Base-by-base conservation (phyloP, 2,113 vertebrate species). In the Ictidomys tridecemlineatus region DNA sequence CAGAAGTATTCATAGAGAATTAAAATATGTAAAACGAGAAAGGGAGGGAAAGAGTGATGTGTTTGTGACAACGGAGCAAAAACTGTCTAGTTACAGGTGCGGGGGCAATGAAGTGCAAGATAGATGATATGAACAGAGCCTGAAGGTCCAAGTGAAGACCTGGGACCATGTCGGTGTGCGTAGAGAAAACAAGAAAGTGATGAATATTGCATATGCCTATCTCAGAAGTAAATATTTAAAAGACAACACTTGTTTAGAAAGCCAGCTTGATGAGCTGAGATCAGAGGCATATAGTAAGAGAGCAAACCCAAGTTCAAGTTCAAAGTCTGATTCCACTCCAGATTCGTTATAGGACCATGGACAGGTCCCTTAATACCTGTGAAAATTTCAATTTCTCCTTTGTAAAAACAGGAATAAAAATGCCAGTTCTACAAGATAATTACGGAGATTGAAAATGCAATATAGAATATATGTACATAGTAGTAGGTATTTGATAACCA, bases 171-270 rank as follows among this genome's bases (percentile, higher is more conserved):
- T 37, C 48, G 32, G 16, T 74, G 56, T 87, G 56, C 63, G 58
- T 20, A 37, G 42, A 30, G 82, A 28, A 4, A 22, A 51, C 53
- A 80, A 70, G 82, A 56, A 32, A 32, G 39, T 30, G 34, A 93
- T 53, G 61, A 94, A 95, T 92, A 84, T 67, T 95, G 37, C 53
- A 94, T 56, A 61, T 51, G 56, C 73, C 12, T 45, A 45, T 74
- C 2, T 8, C 58, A 28, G 45, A 95, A 90, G 61, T 85, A 95
- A 93, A 92, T 90, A 93, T 87, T 95, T 92, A 85, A 96, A 89
- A 95, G 97, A 79, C 0, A 6, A 32, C 4, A 18, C 76, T 84
- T 93, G 63, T 80, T 95, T 94, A 92, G 56, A 93, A 96, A 94
- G 65, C 70, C 83, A 78, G 18, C 51, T 58, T 90, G 63, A 86